Evolutionary conservation across 2,888 invertebrate species (phyloP).

Genomic region (Rapana venosa): DNA sequence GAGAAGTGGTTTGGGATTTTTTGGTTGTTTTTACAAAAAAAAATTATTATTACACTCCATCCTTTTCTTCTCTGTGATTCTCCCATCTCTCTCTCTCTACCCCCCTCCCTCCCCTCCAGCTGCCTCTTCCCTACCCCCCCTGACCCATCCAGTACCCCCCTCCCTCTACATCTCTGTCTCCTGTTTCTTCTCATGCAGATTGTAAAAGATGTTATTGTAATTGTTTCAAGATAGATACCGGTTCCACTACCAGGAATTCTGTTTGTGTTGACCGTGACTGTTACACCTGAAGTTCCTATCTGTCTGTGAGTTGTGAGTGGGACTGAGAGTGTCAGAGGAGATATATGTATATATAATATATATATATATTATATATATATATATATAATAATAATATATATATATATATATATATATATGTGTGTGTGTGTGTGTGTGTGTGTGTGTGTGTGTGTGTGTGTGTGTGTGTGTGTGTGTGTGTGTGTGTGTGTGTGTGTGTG

Average conservation of each 20-base stretch:
- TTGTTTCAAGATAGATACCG: neutral
- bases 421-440: constrained; percentile 20
- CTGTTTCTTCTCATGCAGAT: neutral
- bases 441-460: constrained; percentile 4
- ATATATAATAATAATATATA: neutral
- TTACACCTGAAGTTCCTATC: neutral
- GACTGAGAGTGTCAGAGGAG: neutral
- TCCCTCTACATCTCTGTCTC: neutral
- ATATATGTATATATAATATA: too few species aligned
- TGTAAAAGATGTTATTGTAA: neutral
- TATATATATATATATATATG: neutral
- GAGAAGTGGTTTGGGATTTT: neutral
- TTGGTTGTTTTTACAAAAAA: neutral
- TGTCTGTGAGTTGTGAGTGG: neutral
- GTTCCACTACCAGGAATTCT: neutral
- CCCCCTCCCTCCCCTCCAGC: neutral
- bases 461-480: neutral
- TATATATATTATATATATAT: too few species aligned
- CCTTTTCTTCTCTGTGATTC: neutral
- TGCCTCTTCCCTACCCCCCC: too few species aligned
- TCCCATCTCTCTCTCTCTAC: neutral
- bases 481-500: constrained; percentile 1
- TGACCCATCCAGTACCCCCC: too few species aligned
- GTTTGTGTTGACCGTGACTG: neutral
- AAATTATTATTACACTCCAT: neutral